Base-by-base conservation (phyloP, 2,888 invertebrate genomes). In the Acanthoscelides obtectus region DNA sequence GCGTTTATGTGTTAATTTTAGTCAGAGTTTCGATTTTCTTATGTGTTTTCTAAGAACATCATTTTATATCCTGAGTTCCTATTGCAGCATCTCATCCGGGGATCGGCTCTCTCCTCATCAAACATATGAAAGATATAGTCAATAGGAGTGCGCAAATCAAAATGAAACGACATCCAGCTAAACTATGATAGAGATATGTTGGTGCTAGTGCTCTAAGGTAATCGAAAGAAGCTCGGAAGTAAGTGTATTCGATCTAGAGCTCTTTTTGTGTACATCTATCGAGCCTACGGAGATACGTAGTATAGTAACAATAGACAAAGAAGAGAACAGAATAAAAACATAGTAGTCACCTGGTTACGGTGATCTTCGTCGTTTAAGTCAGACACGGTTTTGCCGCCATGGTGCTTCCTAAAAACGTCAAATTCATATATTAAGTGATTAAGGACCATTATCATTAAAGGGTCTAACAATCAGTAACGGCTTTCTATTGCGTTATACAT, bases 111-210 rank as follows among this genome's bases (percentile, higher is more conserved):
- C 45, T 12, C 17, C 45, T 12, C 45, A 45, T 45, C 45, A 12
- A 45, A 45, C 1, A 12, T 45, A 45, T 6, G 17, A 45, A 12
- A 17, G 12, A 45, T 45, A 12, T 45, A 45, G 17, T 45, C 45
- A 45, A 45, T 17, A 45, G 1, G 17, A 17, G 45, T 45, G 45
- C 45, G 22, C 64, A 71, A 67, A 68, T 64, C 22, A 71, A 64
- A 20, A 45, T 8, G 21, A 20, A 64, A 66, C 17, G 65, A 66
- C 20, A 22, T 22, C 12, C 66, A 22, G 17, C 19, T 70, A 74
- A 72, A 77, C 76, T 72, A 80, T 82, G 84, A 84, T 84, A 84
- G 85, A 85, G 80, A 85, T 84, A 85, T 85, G 84, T 84, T 80
- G 84, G 85, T 85, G 85, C 85, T 79, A 82, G 84, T 85, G 84